phyloP scores from a whole-genome alignment of 2,888 invertebrate genomes.

The Ecliptopera silaceata region DNA sequence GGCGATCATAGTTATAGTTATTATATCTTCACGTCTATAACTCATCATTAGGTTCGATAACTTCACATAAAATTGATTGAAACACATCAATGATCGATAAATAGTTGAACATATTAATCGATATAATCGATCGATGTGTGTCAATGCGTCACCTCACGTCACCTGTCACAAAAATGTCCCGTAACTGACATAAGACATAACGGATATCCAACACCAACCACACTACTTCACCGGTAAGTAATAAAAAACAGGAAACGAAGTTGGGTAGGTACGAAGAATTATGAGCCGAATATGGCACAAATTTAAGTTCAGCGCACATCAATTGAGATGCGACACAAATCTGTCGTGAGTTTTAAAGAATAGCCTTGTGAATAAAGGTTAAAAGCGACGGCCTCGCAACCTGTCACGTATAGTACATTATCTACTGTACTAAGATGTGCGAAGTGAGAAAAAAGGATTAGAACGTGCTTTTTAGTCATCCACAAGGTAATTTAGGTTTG shows the following conservation, averaged over 20 bases:
- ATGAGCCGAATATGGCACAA: background rate
- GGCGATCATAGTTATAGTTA: background rate
- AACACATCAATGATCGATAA: slow-evolving; percentile 36
- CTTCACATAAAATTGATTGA: slow-evolving; percentile 15
- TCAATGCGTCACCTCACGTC: slow-evolving; percentile 50
- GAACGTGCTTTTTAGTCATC: too few relatives aligned
- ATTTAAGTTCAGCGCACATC: too few relatives aligned
- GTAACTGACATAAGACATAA: slow-evolving; percentile 40
- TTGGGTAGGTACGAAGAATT: background rate
- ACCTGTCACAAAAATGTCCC: slow-evolving; percentile 44
- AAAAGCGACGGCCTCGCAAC: too few relatives aligned
- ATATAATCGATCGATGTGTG: slow-evolving; percentile 52
- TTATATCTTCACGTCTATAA: background rate
- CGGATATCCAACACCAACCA: slow-evolving; percentile 34
- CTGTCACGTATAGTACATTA: too few relatives aligned
- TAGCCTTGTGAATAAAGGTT: too few relatives aligned
- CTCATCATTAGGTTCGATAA: background rate
- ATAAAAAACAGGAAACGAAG: slow-evolving; percentile 43
- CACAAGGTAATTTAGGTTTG: too few relatives aligned
- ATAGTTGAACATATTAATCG: slow-evolving; percentile 31
- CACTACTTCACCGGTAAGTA: slow-evolving; percentile 15
- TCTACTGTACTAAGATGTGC: too few relatives aligned
- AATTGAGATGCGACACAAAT: too few relatives aligned
- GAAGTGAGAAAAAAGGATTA: too few relatives aligned
- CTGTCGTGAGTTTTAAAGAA: too few relatives aligned